phyloP scores from a whole-genome alignment of 2,888 invertebrate genomes.

The Himalopsyche japonica region DNA sequence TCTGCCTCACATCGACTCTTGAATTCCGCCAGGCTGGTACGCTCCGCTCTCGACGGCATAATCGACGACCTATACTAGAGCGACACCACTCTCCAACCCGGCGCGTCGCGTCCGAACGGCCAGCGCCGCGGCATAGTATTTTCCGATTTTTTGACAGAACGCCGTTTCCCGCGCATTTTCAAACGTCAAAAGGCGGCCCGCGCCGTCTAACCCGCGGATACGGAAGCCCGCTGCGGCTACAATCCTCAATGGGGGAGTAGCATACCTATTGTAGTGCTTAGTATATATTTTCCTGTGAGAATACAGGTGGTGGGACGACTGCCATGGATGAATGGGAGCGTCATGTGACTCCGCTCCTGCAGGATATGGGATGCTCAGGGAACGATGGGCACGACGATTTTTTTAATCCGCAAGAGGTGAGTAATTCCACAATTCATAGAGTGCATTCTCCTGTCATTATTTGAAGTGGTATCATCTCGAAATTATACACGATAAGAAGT shows the following conservation, averaged over 20 bases:
- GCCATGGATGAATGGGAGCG: conserved; percentile 65
- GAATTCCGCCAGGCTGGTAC: neutral
- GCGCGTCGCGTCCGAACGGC: conserved; percentile 45
- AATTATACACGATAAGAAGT: neutral
- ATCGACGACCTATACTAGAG: neutral
- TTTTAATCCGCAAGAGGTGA: conserved; percentile 64
- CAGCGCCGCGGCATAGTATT: conserved; percentile 48
- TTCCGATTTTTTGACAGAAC: conserved; percentile 52
- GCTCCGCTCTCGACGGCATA: conserved; percentile 46
- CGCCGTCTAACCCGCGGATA: neutral
- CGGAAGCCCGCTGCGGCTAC: neutral
- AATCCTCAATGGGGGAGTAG: neutral
- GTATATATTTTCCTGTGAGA: neutral
- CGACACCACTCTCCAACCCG: conserved; percentile 44
- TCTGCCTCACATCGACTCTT: conserved; percentile 43
- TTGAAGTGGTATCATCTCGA: neutral
- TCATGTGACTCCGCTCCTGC: conserved; percentile 62
- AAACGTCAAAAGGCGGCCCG: neutral
- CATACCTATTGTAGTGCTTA: neutral
- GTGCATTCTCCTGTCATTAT: neutral
- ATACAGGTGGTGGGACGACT: neutral
- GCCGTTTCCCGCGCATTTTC: conserved; percentile 46
- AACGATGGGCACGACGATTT: conserved; percentile 62
- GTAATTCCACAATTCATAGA: conserved; percentile 42
- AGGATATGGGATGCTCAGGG: conserved; percentile 61